Evolutionary conservation across 2,113 vertebrate species (phyloP).

Genomic region (Haliaeetus leucogaster): DNA sequence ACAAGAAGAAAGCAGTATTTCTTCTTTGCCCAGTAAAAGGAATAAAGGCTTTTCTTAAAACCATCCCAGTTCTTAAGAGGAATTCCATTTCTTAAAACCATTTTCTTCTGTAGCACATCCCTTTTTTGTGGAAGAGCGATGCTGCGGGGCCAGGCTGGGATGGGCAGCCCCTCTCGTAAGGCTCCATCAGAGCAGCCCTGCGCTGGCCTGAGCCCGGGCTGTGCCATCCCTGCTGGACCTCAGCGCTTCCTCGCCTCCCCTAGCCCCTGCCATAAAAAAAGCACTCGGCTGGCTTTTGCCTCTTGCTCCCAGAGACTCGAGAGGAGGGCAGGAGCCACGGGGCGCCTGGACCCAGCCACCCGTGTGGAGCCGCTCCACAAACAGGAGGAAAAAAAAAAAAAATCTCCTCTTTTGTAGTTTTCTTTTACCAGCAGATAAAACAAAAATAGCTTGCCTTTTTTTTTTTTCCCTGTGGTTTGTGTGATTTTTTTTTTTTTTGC

Average conservation of each 20-base stretch:
- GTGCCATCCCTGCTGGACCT: not conserved
- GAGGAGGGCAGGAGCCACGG: not conserved
- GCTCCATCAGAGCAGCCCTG: not conserved
- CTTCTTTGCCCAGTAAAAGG: not conserved
- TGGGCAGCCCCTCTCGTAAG: not conserved
- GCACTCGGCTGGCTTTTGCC: not conserved
- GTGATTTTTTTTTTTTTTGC: not conserved
- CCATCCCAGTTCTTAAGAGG: not conserved
- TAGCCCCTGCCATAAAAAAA: not conserved
- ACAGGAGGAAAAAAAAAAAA: not conserved
- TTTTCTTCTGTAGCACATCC: not conserved
- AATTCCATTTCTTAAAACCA: not conserved
- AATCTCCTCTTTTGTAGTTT: not conserved
- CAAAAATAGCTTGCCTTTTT: not conserved
- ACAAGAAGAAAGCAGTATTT: not conserved
- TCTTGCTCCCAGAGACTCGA: rapidly evolving
- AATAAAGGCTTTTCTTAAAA: not conserved
- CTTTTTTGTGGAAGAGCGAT: not conserved
- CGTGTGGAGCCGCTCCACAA: not conserved
- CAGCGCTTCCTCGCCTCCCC: not conserved
- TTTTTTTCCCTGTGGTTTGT: not conserved
- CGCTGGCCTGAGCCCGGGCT: not conserved
- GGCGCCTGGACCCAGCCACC: not conserved
- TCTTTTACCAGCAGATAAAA: conserved; percentile 32
- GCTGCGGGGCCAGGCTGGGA: not conserved